Base-by-base conservation (phyloP, 1,140 invertebrate species). In the Littorina saxatilis region DNA sequence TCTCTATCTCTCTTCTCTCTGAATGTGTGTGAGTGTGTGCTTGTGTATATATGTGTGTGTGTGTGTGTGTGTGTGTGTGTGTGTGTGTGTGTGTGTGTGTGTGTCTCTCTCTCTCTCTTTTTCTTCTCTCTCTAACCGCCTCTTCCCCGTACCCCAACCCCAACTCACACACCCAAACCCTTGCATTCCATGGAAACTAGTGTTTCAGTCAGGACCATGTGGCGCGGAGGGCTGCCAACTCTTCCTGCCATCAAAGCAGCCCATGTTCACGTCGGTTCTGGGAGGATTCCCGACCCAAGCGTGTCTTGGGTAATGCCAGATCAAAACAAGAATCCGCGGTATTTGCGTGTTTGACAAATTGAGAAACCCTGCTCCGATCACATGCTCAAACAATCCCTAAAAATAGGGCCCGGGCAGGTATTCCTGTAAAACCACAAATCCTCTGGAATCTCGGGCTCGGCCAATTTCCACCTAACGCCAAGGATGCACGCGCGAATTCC, bases 11-110 rank as follows among this genome's bases (percentile, higher is more conserved):
- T n/a, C n/a, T n/a, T n/a, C n/a, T n/a, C n/a, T n/a, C n/a, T n/a
- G n/a, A n/a, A n/a, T n/a, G n/a, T n/a, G n/a, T n/a, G 52, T 20
- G 5, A 23, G 52, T n/a, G 52, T 20, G 52, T 20, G 20, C 20
- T 17, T 20, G 52, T 20, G 52, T 58, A n/a, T 20, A 20, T 58
- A n/a, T 20, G 52, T 58, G 52, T 58, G 52, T 58, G 52, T 58
- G 52, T 20, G 52, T 58, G 20, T 5, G 20, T 58, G 20, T 58
- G 20, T 58, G 20, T 58, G 20, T 58, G 20, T 58, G 55, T 58
- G 55, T 58, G 55, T 58, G 55, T 58, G 55, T 58, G 55, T 58
- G 55, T 58, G 55, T 58, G 55, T 58, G 20, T 23, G 20, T 23
- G 20, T 58, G 55, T 13, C 5, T 20, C 5, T 23, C 5, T 58